Percentiles rank a stretch among this genome's conserved stretches.
Evolutionary conservation across 2,113 vertebrate genomes (phyloP).

Genomic region (Chiloscyllium plagiosum): DNA sequence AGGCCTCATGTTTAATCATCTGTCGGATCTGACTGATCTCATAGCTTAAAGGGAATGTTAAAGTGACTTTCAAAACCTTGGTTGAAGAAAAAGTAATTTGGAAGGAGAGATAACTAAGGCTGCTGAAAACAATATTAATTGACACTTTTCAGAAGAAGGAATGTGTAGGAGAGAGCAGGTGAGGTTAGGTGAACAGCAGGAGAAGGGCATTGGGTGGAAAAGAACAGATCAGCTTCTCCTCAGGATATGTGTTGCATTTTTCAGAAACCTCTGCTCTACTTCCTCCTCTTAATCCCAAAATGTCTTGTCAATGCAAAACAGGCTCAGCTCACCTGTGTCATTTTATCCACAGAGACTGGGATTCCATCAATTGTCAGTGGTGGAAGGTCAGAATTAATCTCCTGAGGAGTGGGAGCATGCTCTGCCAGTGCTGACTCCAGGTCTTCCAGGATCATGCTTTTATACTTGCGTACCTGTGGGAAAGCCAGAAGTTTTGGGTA

Average conservation of each 20-base stretch:
- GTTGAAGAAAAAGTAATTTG: neutral
- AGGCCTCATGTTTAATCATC: neutral
- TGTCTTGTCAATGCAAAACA: constrained; percentile 12
- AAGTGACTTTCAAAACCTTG: neutral
- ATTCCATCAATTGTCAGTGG: constrained; percentile 96
- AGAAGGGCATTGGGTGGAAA: neutral
- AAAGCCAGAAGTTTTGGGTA: constrained; percentile 48
- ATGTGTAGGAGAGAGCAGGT: neutral
- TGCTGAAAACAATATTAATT: neutral
- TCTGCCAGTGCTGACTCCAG: constrained; percentile 90
- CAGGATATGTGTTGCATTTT: neutral
- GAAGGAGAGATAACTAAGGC: neutral
- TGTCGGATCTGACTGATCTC: neutral
- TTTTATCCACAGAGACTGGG: constrained; percentile 97
- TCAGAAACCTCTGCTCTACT: neutral
- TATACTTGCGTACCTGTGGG: constrained; percentile 92
- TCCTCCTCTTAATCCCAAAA: neutral
- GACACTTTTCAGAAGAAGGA: neutral
- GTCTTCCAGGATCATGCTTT: constrained; percentile 93
- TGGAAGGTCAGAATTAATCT: constrained; percentile 85
- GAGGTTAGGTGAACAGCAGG: neutral
- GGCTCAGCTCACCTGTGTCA: constrained; percentile 85
- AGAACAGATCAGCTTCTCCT: neutral
- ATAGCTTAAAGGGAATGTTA: neutral
- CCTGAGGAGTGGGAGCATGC: constrained; percentile 84